Evolutionary conservation across 2,113 vertebrate genomes (phyloP).

Genomic region (Nycticebus coucang): DNA sequence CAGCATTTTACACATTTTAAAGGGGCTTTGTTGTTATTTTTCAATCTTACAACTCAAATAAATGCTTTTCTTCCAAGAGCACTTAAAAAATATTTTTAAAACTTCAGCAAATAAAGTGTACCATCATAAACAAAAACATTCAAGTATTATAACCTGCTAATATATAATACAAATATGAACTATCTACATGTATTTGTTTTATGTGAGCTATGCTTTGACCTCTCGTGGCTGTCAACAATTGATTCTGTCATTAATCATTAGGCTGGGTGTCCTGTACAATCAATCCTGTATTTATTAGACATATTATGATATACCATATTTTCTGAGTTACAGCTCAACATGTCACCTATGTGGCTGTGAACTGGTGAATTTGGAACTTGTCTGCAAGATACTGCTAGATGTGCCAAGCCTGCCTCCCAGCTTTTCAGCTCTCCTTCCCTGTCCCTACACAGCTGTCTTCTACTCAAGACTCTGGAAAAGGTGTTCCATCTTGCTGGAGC

Average conservation of each 20-base stretch:
- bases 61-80: neutral
- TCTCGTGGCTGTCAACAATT: neutral
- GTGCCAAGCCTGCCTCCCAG: neutral
- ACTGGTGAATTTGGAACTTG: neutral
- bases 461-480: neutral
- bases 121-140: conserved; percentile 17
- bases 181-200: neutral
- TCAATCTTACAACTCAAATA: neutral
- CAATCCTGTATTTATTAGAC: neutral
- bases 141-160: neutral
- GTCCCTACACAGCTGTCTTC: neutral
- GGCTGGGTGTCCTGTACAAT: neutral
- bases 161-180: neutral
- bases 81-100: conserved; percentile 40
- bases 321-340: neutral
- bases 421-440: too few species aligned
- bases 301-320: neutral
- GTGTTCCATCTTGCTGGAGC: neutral
- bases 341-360: neutral
- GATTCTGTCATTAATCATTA: neutral
- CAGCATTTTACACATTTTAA: neutral
- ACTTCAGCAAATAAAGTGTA: neutral
- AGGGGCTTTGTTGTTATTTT: neutral
- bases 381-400: neutral
- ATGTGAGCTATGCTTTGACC: neutral